Base-by-base conservation (phyloP, 2,888 invertebrate genomes). In the Rhamnusium bicolor region DNA sequence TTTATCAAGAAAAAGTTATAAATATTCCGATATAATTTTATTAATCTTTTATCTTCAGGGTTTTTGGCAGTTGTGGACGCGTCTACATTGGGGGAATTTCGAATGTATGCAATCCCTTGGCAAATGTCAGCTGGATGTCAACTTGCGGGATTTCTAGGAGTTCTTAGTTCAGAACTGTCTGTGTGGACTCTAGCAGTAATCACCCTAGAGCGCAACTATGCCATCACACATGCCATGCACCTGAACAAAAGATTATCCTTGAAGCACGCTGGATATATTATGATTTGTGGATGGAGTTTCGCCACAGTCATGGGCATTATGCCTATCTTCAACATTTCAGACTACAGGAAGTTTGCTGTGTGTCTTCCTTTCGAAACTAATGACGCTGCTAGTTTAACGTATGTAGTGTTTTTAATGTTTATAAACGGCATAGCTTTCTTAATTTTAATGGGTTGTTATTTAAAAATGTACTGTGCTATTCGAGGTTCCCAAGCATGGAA, bases 401-500 rank as follows among this genome's bases (percentile, higher is more conserved):
- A 98, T 89, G 97, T 98, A 21, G 94, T 97, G 1, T 94, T 96
- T 79, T 90, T 98, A 68, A 96, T 99, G 91, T 91, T 95, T 75
- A 93, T 98, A 85, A 99, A 98, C 88, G 97, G 98, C 3, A 90
- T 96, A 19, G 98, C 98, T 1, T 99, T 99, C 88, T 90, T 97
- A 32, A 97, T 98, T 72, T 92, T 99, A 67, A 96, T 98, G 92
- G 96, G 97, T 68, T 98, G 98, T 88, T 98, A 98, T 87, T 90
- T 97, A 73, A 97, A 97, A 89, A 98, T 98, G 97, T 98, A 98
- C 89, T 97, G 98, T 89, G 97, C 97, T 69, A 98, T 98, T 80
- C 92, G 98, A n/a, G 98, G 98, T 72, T 97, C 97, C 81, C 95
- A 96, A 87, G 97, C 97, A 0, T 98, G 98, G 98, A 98, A 98